Evolutionary conservation across 2,888 invertebrate genomes (phyloP).

Genomic region (Heliconius charithonia): DNA sequence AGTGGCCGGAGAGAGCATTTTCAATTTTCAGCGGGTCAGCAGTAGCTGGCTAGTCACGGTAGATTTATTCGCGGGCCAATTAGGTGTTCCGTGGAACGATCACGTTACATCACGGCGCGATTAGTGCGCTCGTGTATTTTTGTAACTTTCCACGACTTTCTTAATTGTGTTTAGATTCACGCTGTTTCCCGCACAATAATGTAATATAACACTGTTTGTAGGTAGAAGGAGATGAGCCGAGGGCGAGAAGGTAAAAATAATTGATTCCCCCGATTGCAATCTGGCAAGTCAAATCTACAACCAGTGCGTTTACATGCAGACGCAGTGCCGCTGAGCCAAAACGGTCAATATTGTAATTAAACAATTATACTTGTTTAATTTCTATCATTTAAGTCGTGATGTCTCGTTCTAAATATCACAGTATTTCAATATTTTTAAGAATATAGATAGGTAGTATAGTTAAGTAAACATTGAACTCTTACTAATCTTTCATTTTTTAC

Average conservation of each 20-base stretch:
- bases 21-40: slow-evolving; percentile 40
- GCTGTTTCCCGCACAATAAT: too few species aligned
- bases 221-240: too few species aligned
- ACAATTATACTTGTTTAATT: slow-evolving; percentile 9
- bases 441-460: background rate
- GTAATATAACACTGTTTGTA: too few species aligned
- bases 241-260: too few species aligned
- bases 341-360: background rate
- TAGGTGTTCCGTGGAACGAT: slow-evolving; percentile 43
- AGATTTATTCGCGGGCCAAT: slow-evolving; percentile 49
- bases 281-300: too few species aligned
- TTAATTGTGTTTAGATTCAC: background rate
- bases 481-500: background rate
- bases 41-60: slow-evolving; percentile 39
- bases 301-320: too few species aligned
- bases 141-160: slow-evolving; percentile 47
- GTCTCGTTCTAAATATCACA: background rate
- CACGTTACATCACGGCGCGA: slow-evolving; percentile 43
- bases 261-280: too few species aligned
- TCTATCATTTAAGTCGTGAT: background rate
- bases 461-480: background rate
- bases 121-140: slow-evolving; percentile 37
- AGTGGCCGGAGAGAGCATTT: slow-evolving; percentile 28
- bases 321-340: too few species aligned
- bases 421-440: background rate